Evolutionary conservation across 2,888 invertebrate genomes (phyloP), one percentile per base, ranked within the genome.

Genomic region (Aquatica leii): DNA sequence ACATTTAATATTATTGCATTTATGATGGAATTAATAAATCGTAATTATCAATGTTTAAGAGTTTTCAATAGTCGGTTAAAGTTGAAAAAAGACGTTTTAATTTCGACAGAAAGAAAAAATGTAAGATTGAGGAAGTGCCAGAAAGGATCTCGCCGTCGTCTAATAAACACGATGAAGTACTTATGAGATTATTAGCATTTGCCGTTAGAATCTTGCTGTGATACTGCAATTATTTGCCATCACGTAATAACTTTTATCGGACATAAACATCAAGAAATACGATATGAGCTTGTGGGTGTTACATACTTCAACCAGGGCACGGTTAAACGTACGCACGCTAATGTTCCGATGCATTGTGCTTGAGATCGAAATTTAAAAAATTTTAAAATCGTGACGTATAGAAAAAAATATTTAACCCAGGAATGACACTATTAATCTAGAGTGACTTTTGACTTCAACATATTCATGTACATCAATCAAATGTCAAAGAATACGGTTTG

Each of bases 221-320:
- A 62, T 62, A 56, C 57, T 62, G 62, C 62, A 62, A 62, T 62
- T 62, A 62, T 62, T 62, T 62, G 56, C 62, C 62, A 62, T 62
- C 62, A 62, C 62, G 62, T 62, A 62, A 62, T 62, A 62, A 62
- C 62, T 62, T 62, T 62, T 62, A 62, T 62, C 57, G 57, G 57
- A 54, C 62, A 62, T 62, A 62, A 62, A 62, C 57, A 62, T 62
- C 57, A 57, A 54, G 62, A 57, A 62, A 57, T 62, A 62, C 52
- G 62, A 62, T 62, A 62, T 56, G 57, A 51, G 52, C 57, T 57
- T 51, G 62, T 62, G 62, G 62, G 62, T 62, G 62, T 62, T 62
- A 57, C 62, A 61, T 60, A 60, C 60, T 60, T 60, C 60, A 55
- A 55, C 59, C 52, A 46, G 59, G 55, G 61, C 55, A 61, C 51